Evolutionary conservation across 2,113 vertebrate species (phyloP).

Genomic region (Alectura lathami): DNA sequence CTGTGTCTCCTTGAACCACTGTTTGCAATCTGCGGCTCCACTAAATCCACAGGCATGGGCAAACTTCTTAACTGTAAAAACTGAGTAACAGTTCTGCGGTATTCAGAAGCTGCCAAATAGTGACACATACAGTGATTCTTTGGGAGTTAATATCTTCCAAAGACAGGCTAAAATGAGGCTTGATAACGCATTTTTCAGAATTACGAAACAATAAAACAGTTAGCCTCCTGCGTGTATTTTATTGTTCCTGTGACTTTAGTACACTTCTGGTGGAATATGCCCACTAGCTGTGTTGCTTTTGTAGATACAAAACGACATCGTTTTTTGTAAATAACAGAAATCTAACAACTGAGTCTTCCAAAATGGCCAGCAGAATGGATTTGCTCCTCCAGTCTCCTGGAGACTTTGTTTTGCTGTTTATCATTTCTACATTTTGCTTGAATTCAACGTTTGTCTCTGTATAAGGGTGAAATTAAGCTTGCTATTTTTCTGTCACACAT

Average conservation of each 20-base stretch:
- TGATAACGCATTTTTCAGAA: conserved; percentile 42
- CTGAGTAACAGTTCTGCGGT: not conserved
- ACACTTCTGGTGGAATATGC: not conserved
- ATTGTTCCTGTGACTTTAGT: conserved; percentile 45
- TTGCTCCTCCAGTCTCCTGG: not conserved
- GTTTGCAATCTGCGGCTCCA: not conserved
- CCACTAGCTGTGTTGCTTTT: conserved; percentile 30
- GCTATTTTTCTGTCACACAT: conserved; percentile 12
- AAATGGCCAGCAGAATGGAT: not conserved
- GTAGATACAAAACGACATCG: not conserved
- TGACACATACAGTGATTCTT: conserved; percentile 20
- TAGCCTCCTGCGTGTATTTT: conserved; percentile 13
- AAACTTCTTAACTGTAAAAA: not conserved
- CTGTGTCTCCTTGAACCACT: conserved; percentile 56
- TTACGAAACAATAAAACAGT: conserved; percentile 22
- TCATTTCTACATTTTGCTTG: not conserved
- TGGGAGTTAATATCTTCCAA: conserved; percentile 23
- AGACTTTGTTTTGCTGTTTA: conserved; percentile 29
- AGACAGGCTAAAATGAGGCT: conserved; percentile 7
- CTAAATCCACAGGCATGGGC: not conserved
- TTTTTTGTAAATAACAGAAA: conserved; percentile 1
- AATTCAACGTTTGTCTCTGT: conserved; percentile 14
- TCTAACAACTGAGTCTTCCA: conserved; percentile 24
- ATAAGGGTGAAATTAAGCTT: conserved; percentile 47
- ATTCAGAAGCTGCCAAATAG: not conserved